Evolutionary conservation across 2,797 vertebrate genomes (phyloP).

Genomic region (Pachyuromys duprasi): DNA sequence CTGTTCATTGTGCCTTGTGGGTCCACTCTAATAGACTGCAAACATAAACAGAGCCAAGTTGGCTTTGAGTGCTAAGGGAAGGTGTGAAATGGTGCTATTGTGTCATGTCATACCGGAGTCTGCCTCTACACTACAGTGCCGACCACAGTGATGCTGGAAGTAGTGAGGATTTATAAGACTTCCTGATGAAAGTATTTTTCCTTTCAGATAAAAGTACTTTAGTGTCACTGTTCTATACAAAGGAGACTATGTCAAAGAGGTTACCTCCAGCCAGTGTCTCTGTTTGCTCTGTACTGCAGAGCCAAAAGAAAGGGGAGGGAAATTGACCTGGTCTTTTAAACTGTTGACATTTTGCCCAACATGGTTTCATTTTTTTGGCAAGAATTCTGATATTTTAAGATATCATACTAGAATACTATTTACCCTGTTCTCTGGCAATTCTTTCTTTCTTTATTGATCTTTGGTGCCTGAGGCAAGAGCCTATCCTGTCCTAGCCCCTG

Average conservation of each 20-base stretch:
- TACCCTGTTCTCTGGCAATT: background rate
- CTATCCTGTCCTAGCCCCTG: too few relatives aligned
- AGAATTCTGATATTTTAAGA: background rate
- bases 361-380: background rate
- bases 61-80: background rate
- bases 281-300: constrained; percentile 63
- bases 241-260: background rate
- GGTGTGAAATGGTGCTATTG: background rate
- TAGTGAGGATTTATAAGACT: background rate
- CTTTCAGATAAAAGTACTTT: background rate
- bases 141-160: background rate
- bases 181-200: background rate
- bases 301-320: background rate
- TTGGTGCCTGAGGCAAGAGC: background rate
- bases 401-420: background rate
- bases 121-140: too few relatives aligned
- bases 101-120: background rate
- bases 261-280: constrained; percentile 89
- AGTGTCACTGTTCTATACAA: background rate
- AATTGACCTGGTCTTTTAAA: background rate
- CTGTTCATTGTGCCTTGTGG: too few relatives aligned
- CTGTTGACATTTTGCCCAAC: background rate
- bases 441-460: background rate
- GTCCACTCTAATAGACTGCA: background rate
- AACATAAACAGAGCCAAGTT: background rate